Percentiles rank a stretch among this genome's conserved stretches.
Evolutionary conservation across 2,888 invertebrate species (phyloP).

Genomic region (Standfussiana lucernea): DNA sequence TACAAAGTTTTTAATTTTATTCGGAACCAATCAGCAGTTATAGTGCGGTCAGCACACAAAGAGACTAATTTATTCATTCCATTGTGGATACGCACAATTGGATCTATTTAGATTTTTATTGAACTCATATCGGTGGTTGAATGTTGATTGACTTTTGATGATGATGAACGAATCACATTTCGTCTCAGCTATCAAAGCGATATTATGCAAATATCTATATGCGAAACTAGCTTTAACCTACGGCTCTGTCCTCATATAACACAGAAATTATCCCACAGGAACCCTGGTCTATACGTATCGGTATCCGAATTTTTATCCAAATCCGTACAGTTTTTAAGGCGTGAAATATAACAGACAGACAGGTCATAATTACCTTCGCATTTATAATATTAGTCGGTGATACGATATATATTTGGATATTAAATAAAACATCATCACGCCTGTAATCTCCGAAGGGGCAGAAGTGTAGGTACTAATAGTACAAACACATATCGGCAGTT

Average conservation of each 20-base stretch:
- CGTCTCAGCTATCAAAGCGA: slow-evolving; percentile 1
- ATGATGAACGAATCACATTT: slow-evolving; percentile 26
- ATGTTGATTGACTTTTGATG: slow-evolving; percentile 24
- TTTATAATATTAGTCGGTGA: background rate
- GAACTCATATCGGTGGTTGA: slow-evolving; percentile 2
- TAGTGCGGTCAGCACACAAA: slow-evolving; percentile 69
- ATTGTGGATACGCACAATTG: slow-evolving; percentile 54
- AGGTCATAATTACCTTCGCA: no score
- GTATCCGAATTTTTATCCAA: background rate
- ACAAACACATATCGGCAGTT: background rate
- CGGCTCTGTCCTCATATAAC: background rate
- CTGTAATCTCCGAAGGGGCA: background rate
- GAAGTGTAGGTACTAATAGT: background rate
- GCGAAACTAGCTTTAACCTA: background rate
- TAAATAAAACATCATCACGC: background rate
- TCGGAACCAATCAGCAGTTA: slow-evolving; percentile 70
- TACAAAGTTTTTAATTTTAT: slow-evolving; percentile 70
- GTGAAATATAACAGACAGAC: no score
- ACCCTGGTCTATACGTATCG: background rate
- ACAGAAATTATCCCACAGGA: background rate
- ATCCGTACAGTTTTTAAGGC: background rate
- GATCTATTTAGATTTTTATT: slow-evolving; percentile 58
- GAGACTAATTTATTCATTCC: slow-evolving; percentile 67
- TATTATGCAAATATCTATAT: background rate
- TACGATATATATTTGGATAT: background rate